A percentile compares a stretch with the other conserved stretches of the same genome.
Conservation (phyloP, 2,797 vertebrate species). For the Gadopsis bispinosus region DNA sequence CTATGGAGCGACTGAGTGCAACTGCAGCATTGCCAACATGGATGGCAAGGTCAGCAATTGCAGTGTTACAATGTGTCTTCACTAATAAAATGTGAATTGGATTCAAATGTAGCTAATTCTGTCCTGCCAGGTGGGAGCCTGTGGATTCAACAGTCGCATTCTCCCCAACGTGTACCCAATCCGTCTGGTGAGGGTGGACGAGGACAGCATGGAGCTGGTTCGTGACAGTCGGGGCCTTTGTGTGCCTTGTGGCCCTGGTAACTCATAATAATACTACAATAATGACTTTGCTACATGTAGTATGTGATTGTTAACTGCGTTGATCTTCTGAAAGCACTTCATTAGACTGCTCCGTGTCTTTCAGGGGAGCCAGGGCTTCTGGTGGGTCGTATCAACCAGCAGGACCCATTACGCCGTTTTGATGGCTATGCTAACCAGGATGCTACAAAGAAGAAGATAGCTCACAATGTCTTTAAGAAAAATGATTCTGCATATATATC, state of each 20-base stretch:
- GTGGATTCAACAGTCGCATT: conserved; percentile 94
- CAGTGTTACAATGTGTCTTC: background rate
- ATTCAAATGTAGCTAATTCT: conserved; percentile 12
- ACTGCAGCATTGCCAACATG: conserved; percentile 96
- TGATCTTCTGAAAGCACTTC: background rate
- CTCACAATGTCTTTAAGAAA: conserved; percentile 88
- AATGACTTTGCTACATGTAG: background rate
- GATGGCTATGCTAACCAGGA: conserved; percentile 92
- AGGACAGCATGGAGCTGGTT: conserved; percentile 91
- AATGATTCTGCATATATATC: conserved; percentile 93
- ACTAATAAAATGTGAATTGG: conserved; percentile 15
- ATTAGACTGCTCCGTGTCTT: conserved; percentile 11
- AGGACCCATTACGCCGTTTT: conserved; percentile 91
- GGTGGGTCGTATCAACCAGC: conserved; percentile 91
- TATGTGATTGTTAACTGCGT: background rate
- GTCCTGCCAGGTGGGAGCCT: conserved; percentile 88
- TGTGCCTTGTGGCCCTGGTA: conserved; percentile 89
- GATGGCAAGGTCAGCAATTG: conserved; percentile 89
- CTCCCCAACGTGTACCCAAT: conserved; percentile 91
- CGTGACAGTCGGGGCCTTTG: conserved; percentile 89
- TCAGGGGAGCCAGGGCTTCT: conserved; percentile 91
- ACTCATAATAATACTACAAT: conserved; percentile 26
- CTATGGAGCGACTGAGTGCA: conserved; percentile 95
- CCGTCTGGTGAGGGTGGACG: conserved; percentile 90
- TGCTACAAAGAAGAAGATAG: conserved; percentile 91